These are phyloP conservation scores for Diadromus collaris DNA, from an alignment of 2,888 invertebrate genomes.

Conservation along the genomic window DNA sequence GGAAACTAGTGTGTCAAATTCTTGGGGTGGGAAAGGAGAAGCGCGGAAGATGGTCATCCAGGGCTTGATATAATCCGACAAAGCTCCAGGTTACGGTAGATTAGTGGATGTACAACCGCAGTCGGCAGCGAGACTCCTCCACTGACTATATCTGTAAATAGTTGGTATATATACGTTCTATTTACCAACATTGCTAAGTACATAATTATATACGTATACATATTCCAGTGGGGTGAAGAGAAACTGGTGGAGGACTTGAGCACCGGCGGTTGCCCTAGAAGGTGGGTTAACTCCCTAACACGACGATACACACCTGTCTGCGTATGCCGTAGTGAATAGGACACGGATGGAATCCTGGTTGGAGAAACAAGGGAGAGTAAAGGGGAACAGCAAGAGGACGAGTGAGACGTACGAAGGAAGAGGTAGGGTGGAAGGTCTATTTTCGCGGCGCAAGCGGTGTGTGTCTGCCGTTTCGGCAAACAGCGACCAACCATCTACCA, in stretches of 20 bases:
- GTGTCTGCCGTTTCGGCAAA: slow-evolving; percentile 65
- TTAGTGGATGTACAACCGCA: slow-evolving; percentile 61
- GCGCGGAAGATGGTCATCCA: slow-evolving; percentile 14
- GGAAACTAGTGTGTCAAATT: slow-evolving; percentile 15
- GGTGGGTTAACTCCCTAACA: slow-evolving; percentile 1
- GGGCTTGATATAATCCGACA: slow-evolving; percentile 59
- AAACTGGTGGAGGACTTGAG: slow-evolving; percentile 7
- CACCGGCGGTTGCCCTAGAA: slow-evolving; percentile 18
- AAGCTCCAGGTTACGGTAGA: slow-evolving; percentile 60
- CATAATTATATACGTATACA: neutral
- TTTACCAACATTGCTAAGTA: neutral
- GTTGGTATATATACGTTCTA: neutral
- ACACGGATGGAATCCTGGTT: slow-evolving; percentile 23
- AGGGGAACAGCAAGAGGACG: slow-evolving; percentile 14
- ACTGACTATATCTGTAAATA: neutral
- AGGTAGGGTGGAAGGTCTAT: slow-evolving; percentile 41
- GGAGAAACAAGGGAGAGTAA: slow-evolving; percentile 23
- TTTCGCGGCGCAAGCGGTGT: slow-evolving; percentile 48
- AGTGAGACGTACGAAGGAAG: slow-evolving; percentile 34
- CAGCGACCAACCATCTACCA: slow-evolving; percentile 53
- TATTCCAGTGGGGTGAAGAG: neutral
- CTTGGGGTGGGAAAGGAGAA: slow-evolving; percentile 8
- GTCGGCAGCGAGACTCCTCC: slow-evolving; percentile 8
- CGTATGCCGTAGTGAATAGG: neutral
- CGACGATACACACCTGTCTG: neutral